These are phyloP conservation scores for Pseudonaja textilis DNA, from an alignment of 2,113 vertebrate species.

Conservation along the genomic window DNA sequence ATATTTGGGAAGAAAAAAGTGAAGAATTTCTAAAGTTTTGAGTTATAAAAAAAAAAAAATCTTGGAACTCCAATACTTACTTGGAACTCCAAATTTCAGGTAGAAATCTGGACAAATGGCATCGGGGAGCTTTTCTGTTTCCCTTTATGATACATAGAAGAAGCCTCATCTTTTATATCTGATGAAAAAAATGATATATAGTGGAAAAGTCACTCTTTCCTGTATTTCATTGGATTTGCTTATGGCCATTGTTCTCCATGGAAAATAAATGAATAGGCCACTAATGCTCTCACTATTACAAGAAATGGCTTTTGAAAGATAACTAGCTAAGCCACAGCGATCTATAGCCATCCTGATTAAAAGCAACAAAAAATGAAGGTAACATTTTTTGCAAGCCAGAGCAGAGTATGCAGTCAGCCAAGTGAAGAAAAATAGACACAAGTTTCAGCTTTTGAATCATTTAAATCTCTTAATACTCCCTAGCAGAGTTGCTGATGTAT, in stretches of 20 bases:
- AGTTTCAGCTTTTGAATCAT: not conserved
- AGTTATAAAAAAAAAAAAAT: not conserved
- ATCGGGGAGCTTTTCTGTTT: not conserved
- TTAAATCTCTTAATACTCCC: not conserved
- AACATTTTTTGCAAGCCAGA: not conserved
- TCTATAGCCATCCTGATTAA: not conserved
- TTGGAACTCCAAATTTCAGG: not conserved
- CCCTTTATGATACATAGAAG: no score
- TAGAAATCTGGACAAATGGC: not conserved
- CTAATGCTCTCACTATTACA: not conserved
- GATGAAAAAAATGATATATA: not conserved
- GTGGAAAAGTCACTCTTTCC: not conserved
- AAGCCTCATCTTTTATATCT: not conserved
- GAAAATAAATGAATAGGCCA: not conserved
- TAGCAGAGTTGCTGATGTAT: not conserved
- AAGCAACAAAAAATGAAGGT: not conserved
- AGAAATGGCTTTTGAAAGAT: not conserved
- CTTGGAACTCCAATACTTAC: not conserved
- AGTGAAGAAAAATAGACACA: not conserved
- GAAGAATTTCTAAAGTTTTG: not conserved
- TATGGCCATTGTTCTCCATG: not conserved
- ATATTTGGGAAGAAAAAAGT: not conserved
- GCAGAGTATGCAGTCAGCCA: not conserved
- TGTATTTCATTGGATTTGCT: not conserved
- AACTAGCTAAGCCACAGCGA: not conserved